Percentiles rank a stretch among this genome's conserved stretches.
Evolutionary conservation across 2,797 vertebrate genomes (phyloP).

Genomic region (Tauraco hartlaubi): DNA sequence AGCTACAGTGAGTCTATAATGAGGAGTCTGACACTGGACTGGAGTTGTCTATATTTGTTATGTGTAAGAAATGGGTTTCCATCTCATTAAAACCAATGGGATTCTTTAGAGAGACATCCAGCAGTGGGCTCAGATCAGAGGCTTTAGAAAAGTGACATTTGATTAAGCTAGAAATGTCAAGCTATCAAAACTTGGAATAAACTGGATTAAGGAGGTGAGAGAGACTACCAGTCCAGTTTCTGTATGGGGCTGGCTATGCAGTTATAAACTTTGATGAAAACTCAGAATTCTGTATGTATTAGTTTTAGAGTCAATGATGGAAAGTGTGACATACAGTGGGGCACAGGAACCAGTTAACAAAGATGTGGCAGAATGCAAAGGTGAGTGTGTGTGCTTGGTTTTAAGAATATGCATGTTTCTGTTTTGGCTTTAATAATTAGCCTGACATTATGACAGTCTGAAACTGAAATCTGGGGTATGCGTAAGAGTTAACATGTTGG

Average conservation of each 20-base stretch:
- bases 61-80: not conserved
- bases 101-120: not conserved
- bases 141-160: not conserved
- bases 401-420: not conserved
- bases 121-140: not conserved
- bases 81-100: not conserved
- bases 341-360: fast-evolving
- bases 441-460: not conserved
- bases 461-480: not conserved
- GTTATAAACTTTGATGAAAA: not conserved
- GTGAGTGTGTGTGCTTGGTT: not conserved
- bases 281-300: not conserved
- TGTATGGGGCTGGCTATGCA: not conserved
- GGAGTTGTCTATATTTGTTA: not conserved
- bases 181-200: not conserved
- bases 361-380: not conserved
- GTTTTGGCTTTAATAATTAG: not conserved
- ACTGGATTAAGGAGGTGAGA: not conserved
- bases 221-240: not conserved
- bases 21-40: not conserved
- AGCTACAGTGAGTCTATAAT: not conserved
- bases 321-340: fast-evolving
- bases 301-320: not conserved
- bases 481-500: not conserved
- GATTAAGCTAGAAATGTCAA: constrained; percentile 29